Base-by-base conservation (phyloP, 2,888 invertebrate genomes). In the Drosophila nigritarsus region DNA sequence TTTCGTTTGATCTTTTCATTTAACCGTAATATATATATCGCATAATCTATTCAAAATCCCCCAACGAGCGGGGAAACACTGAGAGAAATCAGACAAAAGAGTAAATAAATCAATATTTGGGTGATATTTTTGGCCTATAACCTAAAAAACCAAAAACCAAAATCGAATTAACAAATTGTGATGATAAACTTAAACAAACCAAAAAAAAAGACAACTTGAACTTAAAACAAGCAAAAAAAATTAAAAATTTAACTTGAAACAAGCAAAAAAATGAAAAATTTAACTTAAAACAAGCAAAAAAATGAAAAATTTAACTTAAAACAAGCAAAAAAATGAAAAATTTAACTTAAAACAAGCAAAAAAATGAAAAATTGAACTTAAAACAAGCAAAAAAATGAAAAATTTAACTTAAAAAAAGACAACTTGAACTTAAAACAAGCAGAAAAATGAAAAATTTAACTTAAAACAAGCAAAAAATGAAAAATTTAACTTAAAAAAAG, bases 111-210 rank as follows among this genome's bases (percentile, higher is more conserved):
- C 15, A 65, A 58, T 54, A 69, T 78, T 82, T 73, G 58, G 65
- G 83, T 83, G 83, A 76, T 81, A 89, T 64, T 80, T 82, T 84
- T 74, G 74, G 75, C 75, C 55, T 75, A 53, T 55, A 51, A 67
- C 56, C 45, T 71, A 63, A 45, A 24, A 15, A 61, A 29, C 29
- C 53, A n/a, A 76, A 75, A 73, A 54, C 18, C 3, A 20, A 20
- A 9, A 40, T n/a, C 3, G 38, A 66, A 70, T 65, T 34, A 69
- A 79, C 78, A 73, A 80, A 83, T 78, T 79, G 90, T 89, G 83
- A 88, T 82, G 56, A 66, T 67, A 78, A 74, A 72, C 54, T 72
- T 59, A 67, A 73, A 53, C 32, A 59, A 73, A 48, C 24, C 65
- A 66, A 24, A 24, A 24, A 24, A 24, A 24, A 24, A 1, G 24